Base-by-base conservation (phyloP, 2,888 invertebrate genomes). In the Anodontia alba region DNA sequence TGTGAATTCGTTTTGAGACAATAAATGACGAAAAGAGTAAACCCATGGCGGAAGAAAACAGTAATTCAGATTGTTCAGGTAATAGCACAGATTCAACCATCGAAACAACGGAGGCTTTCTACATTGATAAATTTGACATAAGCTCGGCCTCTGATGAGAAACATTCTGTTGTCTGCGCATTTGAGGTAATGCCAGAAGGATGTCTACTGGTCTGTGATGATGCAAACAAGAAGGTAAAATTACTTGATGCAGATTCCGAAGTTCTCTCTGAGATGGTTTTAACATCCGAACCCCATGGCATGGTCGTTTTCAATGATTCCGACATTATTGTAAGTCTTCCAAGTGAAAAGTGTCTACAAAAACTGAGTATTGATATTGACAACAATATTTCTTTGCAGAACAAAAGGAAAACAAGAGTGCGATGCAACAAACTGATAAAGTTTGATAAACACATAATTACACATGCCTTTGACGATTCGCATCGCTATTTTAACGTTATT, bases 401-500 rank as follows among this genome's bases (percentile, higher is more conserved):
- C 1, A 62, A 17, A 17, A 1, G 26, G 8, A 62, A 33, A 62
- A 62, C 62, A 62, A 62, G 29, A 33, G 29, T 17, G 62, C 31
- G 12, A 20, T 62, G 62, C 62, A 29, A 33, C 33, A 31, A 29
- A 17, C 62, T 62, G 2, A 7, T 62, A 5, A 31, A 33, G 20
- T 62, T 29, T 20, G 12, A 62, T n/a, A 15, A 62, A 12, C 33
- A 62, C 1, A 3, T 62, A 3, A 15, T 62, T 17, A 29, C 33
- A 33, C 29, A 62, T 62, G 33, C 33, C 17, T 8, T 29, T 29
- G 62, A 62, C 33, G 62, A 62, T 20, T 33, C 29, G 31, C 33
- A 62, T 62, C 62, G 62, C 29, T 62, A 29, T 29, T 62, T 62
- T 20, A 62, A 33, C 62, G 33, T 62, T 10, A 62, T 62, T 2